Evolutionary conservation across 2,888 invertebrate genomes (phyloP).

Genomic region (Aplocera efformata): DNA sequence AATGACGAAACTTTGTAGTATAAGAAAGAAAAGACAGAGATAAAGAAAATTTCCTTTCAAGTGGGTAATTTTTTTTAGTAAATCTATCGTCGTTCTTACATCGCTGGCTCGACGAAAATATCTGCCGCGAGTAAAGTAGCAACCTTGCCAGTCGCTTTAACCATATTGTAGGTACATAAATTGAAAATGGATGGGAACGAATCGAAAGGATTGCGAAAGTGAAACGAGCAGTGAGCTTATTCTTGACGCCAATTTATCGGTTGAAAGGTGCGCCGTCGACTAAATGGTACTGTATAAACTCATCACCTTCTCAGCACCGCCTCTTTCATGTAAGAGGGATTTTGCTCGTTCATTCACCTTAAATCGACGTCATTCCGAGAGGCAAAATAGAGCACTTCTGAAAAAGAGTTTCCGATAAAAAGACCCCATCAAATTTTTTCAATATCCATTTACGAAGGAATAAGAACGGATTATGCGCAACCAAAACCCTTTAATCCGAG

Average conservation of each 20-base stretch:
- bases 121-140: slow-evolving; percentile 24
- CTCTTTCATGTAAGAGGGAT: slow-evolving; percentile 74
- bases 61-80: slow-evolving; percentile 4
- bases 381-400: slow-evolving; percentile 73
- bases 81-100: slow-evolving; percentile 11
- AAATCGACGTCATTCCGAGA: slow-evolving; percentile 74
- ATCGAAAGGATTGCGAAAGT: slow-evolving; percentile 50
- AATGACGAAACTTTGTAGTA: slow-evolving; percentile 9
- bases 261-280: slow-evolving; percentile 70
- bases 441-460: slow-evolving; percentile 73
- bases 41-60: slow-evolving; percentile 8
- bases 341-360: slow-evolving; percentile 77
- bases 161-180: slow-evolving; percentile 30
- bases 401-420: slow-evolving; percentile 74
- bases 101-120: slow-evolving; percentile 20
- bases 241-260: slow-evolving; percentile 64
- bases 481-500: slow-evolving; percentile 67
- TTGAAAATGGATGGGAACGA: slow-evolving; percentile 33
- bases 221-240: slow-evolving; percentile 48
- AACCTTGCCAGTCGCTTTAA: slow-evolving; percentile 21
- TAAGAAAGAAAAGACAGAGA: slow-evolving; percentile 5
- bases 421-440: slow-evolving; percentile 70
- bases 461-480: slow-evolving; percentile 71
- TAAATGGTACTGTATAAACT: slow-evolving; percentile 73
- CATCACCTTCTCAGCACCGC: slow-evolving; percentile 74